Percentiles rank a stretch among this genome's conserved stretches.
Conservation (phyloP, 2,797 vertebrate genomes). For the Phrynocephalus vlangalii region DNA sequence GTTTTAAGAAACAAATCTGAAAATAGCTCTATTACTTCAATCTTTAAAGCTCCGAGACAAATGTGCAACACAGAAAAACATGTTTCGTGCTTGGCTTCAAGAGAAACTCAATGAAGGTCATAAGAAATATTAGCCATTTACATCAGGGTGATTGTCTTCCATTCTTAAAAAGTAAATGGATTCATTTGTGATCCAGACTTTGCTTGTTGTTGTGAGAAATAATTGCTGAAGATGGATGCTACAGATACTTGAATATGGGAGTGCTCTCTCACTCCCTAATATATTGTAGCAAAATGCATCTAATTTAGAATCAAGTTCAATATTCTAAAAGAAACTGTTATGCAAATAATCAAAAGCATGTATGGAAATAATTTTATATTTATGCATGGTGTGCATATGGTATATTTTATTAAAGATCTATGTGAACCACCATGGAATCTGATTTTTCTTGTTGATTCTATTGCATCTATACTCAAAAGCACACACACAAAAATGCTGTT, state of each 20-base stretch:
- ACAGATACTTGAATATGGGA: conserved; percentile 70
- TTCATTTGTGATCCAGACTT: not conserved
- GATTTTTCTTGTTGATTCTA: not conserved
- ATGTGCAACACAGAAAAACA: fast-evolving
- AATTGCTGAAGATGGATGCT: conserved; percentile 3
- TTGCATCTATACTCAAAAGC: not conserved
- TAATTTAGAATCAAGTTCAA: conserved; percentile 61
- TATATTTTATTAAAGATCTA: conserved; percentile 76
- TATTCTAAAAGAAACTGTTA: conserved; percentile 66
- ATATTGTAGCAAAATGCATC: conserved; percentile 71
- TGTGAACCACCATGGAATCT: conserved; percentile 41
- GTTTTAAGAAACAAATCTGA: not conserved
- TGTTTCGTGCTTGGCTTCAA: not conserved
- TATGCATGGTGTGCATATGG: conserved; percentile 74
- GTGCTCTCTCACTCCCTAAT: conserved; percentile 56
- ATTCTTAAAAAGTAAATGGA: conserved; percentile 18
- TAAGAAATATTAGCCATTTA: not conserved
- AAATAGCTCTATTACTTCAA: not conserved
- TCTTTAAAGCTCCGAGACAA: not conserved
- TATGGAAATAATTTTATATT: conserved; percentile 75
- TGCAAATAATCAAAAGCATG: conserved; percentile 72
- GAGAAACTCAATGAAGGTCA: not conserved
- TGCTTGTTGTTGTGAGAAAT: conserved; percentile 19
- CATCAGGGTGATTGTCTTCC: not conserved
- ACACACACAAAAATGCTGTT: not conserved